A percentile compares a stretch with the other conserved stretches of the same genome.
Conservation (phyloP, 2,797 vertebrate genomes). For the Apodemus agrarius region DNA sequence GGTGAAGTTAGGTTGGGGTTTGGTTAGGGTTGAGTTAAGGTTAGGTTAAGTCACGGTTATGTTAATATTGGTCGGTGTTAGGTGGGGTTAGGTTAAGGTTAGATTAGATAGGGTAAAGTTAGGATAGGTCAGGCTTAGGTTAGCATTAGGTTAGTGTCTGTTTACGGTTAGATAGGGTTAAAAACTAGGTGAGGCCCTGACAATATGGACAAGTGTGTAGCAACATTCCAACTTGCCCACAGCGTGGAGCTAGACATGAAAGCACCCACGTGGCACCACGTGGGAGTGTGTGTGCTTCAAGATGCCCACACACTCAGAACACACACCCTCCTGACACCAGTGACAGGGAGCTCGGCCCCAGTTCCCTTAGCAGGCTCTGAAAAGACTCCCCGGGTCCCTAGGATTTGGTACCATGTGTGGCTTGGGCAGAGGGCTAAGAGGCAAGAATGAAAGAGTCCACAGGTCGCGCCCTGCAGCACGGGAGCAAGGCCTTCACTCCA, state of each 20-base stretch:
- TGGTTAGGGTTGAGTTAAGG: background rate
- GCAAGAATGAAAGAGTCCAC: background rate
- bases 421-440: background rate
- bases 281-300: rapidly evolving
- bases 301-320: rapidly evolving
- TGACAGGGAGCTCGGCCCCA: too few species aligned
- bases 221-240: background rate
- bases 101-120: background rate
- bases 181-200: background rate
- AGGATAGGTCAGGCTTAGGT: background rate
- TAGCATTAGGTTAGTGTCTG: background rate
- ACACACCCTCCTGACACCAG: too few species aligned
- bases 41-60: background rate
- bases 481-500: background rate
- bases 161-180: background rate
- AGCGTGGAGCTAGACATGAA: background rate
- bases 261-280: too few species aligned
- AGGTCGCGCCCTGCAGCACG: background rate
- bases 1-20: background rate
- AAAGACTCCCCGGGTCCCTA: background rate
- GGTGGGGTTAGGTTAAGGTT: background rate
- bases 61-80: background rate
- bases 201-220: background rate
- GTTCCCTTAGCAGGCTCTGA: background rate
- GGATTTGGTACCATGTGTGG: too few species aligned